Evolutionary conservation across 2,113 vertebrate species (phyloP).

Genomic region (Protobothrops mucrosquamatus): DNA sequence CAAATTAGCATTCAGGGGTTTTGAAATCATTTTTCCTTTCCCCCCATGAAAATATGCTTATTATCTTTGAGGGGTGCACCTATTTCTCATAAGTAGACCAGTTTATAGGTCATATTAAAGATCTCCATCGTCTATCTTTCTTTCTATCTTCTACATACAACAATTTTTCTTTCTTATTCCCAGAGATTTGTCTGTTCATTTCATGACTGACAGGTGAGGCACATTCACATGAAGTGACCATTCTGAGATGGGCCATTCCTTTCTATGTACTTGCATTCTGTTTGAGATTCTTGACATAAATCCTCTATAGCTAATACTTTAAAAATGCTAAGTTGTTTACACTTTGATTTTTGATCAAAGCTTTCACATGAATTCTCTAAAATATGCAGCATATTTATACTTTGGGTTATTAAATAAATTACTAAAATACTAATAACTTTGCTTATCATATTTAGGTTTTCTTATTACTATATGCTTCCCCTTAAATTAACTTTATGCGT

Average conservation of each 20-base stretch:
- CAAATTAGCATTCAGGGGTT: background rate
- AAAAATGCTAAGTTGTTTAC: background rate
- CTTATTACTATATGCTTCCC: background rate
- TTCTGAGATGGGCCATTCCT: accelerated
- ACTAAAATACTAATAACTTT: background rate
- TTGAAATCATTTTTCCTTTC: background rate
- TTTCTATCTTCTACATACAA: background rate
- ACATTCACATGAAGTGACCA: background rate
- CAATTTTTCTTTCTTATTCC: background rate
- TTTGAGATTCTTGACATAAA: conserved; percentile 5
- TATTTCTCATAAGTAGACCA: background rate
- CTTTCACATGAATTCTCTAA: background rate
- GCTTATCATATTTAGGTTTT: background rate
- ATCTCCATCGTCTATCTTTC: background rate
- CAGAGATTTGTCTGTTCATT: background rate
- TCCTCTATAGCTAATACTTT: background rate
- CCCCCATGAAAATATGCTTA: background rate
- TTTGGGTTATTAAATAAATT: background rate
- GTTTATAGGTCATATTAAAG: background rate
- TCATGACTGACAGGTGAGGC: background rate
- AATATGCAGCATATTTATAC: background rate
- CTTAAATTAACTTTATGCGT: background rate
- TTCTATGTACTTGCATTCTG: background rate
- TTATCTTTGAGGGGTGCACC: background rate
- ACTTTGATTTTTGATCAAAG: background rate